phyloP scores from a whole-genome alignment of 2,888 invertebrate species.

The Epicampocera succincta region DNA sequence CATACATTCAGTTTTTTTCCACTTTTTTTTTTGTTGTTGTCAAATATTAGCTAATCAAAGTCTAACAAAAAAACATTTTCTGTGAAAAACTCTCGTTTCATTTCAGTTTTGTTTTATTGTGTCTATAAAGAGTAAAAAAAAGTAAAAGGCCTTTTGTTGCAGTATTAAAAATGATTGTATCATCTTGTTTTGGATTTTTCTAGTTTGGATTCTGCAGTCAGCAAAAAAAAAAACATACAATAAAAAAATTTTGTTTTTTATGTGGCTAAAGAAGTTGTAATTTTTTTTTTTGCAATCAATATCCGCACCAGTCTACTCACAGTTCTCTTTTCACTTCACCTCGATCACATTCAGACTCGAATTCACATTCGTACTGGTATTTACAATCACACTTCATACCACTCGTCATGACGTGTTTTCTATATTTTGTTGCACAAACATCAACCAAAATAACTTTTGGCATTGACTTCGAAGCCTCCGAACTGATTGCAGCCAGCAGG shows the following conservation, averaged over 20 bases:
- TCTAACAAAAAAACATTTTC: not conserved
- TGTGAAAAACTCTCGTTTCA: slow-evolving; percentile 2
- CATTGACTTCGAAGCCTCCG: slow-evolving; percentile 58
- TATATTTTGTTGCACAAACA: slow-evolving; percentile 41
- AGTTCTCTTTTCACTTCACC: slow-evolving; percentile 39
- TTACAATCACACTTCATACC: slow-evolving; percentile 47
- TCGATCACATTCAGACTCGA: not conserved
- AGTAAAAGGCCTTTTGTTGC: slow-evolving; percentile 62
- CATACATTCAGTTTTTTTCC: not conserved
- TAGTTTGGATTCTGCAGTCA: slow-evolving; percentile 28
- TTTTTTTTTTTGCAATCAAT: slow-evolving; percentile 5
- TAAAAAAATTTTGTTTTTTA: slow-evolving; percentile 11
- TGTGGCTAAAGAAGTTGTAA: not conserved
- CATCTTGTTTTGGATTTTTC: slow-evolving; percentile 36
- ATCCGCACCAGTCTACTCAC: slow-evolving; percentile 40
- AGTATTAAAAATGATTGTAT: slow-evolving; percentile 56
- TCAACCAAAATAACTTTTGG: slow-evolving; percentile 44
- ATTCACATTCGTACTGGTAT: slow-evolving; percentile 11
- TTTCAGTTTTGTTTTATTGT: not conserved
- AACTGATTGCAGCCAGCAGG: not conserved
- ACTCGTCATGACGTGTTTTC: slow-evolving; percentile 60
- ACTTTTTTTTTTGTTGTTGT: slow-evolving; percentile 3
- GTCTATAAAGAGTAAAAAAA: slow-evolving; percentile 17
- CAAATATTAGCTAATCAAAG: slow-evolving; percentile 47
- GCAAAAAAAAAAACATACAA: not conserved